Evolutionary conservation across 2,888 invertebrate species (phyloP).

Genomic region (Hemaris fuciformis): DNA sequence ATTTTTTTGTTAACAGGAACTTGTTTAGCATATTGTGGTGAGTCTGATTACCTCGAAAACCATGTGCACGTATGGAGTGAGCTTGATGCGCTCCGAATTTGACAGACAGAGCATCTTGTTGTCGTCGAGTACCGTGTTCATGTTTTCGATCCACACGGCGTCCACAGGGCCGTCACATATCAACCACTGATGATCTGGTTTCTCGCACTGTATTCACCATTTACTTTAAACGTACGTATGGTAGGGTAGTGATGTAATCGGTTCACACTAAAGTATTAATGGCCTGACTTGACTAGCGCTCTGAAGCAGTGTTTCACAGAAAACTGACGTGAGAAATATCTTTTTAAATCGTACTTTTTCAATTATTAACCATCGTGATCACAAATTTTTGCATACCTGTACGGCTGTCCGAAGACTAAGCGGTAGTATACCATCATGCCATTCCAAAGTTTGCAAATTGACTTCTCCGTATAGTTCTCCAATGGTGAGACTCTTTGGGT

Average conservation of each 20-base stretch:
- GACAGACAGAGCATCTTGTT: slow-evolving; percentile 96
- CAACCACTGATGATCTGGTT: slow-evolving; percentile 93
- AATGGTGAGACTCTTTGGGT: slow-evolving; percentile 93
- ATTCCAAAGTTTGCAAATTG: slow-evolving; percentile 91
- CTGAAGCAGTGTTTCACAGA: too few species aligned
- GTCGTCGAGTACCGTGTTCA: slow-evolving; percentile 95
- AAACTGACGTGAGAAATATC: too few species aligned
- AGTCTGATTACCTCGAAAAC: slow-evolving; percentile 88
- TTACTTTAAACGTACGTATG: neutral
- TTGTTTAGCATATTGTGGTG: neutral
- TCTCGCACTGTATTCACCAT: slow-evolving; percentile 49
- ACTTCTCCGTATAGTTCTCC: slow-evolving; percentile 95
- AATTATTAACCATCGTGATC: neutral
- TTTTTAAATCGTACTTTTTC: too few species aligned
- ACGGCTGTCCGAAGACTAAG: slow-evolving; percentile 71
- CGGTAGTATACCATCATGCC: slow-evolving; percentile 93
- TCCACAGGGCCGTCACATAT: slow-evolving; percentile 96
- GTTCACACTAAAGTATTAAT: too few species aligned
- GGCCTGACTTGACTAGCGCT: too few species aligned
- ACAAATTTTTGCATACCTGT: slow-evolving; percentile 42
- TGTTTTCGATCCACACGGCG: slow-evolving; percentile 96
- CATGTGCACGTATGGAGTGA: slow-evolving; percentile 94
- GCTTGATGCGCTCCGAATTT: slow-evolving; percentile 94
- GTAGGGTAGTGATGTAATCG: too few species aligned
- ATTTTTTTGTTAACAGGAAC: neutral